phyloP scores from a whole-genome alignment of 2,797 vertebrate species.

The Prionace glauca region DNA sequence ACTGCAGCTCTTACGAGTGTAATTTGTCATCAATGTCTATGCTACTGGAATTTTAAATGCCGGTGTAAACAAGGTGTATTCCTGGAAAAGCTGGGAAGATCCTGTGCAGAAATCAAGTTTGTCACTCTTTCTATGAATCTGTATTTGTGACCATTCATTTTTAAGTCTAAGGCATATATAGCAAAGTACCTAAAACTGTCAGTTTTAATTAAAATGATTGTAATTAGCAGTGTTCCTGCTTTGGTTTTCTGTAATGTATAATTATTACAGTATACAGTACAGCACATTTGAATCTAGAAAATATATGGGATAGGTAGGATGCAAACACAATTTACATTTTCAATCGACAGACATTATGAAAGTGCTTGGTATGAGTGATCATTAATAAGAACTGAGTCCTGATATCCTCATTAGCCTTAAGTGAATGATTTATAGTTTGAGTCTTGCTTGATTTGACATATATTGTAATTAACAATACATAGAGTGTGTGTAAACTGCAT shows the following conservation, averaged over 20 bases:
- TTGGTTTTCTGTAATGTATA: background rate
- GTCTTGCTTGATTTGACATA: background rate
- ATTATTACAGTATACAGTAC: background rate
- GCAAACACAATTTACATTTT: background rate
- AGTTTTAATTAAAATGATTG: background rate
- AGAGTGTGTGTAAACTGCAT: conserved; percentile 38
- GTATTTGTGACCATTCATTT: background rate
- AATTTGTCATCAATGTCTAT: background rate
- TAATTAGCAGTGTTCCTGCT: background rate
- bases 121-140: background rate
- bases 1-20: background rate
- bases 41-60: background rate
- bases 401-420: background rate
- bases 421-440: background rate
- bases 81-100: background rate
- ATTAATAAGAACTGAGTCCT: background rate
- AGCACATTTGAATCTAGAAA: background rate
- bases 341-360: background rate
- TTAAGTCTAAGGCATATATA: background rate
- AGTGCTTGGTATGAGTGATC: background rate
- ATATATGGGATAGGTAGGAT: background rate
- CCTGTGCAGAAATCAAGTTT: background rate
- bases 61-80: background rate
- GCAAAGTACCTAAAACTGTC: background rate
- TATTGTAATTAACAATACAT: background rate